Conservation (phyloP, 1,140 invertebrate genomes). For the Calycopis cecrops region DNA sequence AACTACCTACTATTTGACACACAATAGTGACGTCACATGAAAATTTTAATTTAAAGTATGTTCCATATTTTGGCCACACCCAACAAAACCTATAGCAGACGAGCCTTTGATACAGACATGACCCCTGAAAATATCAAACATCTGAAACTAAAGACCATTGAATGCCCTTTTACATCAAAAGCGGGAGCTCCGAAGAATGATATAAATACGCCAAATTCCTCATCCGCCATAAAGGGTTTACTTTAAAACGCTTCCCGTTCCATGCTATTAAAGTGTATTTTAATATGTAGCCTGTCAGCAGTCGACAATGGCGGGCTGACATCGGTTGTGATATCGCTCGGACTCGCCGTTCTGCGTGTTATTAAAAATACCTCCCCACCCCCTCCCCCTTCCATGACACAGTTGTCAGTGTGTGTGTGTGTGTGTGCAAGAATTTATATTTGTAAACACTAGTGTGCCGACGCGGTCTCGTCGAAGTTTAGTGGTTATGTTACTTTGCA, state of each 20-base stretch:
- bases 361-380: constrained; percentile 5
- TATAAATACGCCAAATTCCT: too few species aligned
- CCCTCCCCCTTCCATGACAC: background rate
- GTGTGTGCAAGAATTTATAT: background rate
- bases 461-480: background rate
- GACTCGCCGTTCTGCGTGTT: background rate
- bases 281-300: background rate
- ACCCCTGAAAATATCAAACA: too few species aligned
- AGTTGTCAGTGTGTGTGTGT: background rate
- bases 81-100: too few species aligned
- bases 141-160: too few species aligned
- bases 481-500: background rate
- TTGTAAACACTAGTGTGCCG: background rate
- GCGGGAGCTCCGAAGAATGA: too few species aligned
- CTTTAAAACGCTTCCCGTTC: too few species aligned
- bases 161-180: too few species aligned
- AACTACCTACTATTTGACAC: too few species aligned
- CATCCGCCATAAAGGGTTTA: too few species aligned
- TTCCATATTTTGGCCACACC: too few species aligned
- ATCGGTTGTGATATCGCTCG: background rate
- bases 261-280: background rate
- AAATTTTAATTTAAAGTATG: background rate
- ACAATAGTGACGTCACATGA: background rate
- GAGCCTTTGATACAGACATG: too few species aligned
- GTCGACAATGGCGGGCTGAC: background rate